Evolutionary conservation across 2,888 invertebrate species (phyloP).

Genomic region (Drosophila parthenogenetica): DNA sequence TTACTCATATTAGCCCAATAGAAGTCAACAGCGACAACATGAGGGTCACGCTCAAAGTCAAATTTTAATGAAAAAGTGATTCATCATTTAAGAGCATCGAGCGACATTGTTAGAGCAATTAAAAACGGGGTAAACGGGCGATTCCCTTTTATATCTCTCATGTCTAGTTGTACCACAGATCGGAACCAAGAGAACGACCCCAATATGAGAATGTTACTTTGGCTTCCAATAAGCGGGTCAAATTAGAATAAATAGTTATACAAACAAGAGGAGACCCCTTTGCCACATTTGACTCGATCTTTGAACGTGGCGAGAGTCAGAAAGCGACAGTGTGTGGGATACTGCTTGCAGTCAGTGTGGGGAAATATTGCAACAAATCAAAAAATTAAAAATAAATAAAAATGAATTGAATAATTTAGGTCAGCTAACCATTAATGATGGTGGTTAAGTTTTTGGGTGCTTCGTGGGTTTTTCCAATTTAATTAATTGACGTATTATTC

Average conservation of each 20-base stretch:
- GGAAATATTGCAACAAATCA: constrained; percentile 79
- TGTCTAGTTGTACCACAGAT: constrained; percentile 24
- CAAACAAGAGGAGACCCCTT: constrained; percentile 80
- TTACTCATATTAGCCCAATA: constrained; percentile 45
- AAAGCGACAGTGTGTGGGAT: constrained; percentile 22
- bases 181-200: constrained; percentile 40
- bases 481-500: constrained; percentile 74
- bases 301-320: constrained; percentile 29
- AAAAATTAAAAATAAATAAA: constrained; percentile 84
- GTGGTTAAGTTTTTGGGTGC: constrained; percentile 42
- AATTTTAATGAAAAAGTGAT: constrained; percentile 82
- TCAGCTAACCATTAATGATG: constrained; percentile 65
- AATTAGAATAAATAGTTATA: constrained; percentile 83
- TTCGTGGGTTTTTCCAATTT: constrained; percentile 16
- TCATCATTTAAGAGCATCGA: constrained; percentile 81
- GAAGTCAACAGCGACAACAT: constrained; percentile 68
- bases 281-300: constrained; percentile 42
- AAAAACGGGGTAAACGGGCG: constrained; percentile 67
- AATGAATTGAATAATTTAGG: constrained; percentile 84
- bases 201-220: constrained; percentile 57
- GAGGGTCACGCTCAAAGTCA: constrained; percentile 81
- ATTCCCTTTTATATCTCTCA: constrained; percentile 33
- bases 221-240: constrained; percentile 82
- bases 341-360: constrained; percentile 10
- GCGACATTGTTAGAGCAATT: constrained; percentile 74